These are phyloP conservation scores for Cylloceria caligata DNA, from an alignment of 2,888 invertebrate species.

Conservation along the genomic window DNA sequence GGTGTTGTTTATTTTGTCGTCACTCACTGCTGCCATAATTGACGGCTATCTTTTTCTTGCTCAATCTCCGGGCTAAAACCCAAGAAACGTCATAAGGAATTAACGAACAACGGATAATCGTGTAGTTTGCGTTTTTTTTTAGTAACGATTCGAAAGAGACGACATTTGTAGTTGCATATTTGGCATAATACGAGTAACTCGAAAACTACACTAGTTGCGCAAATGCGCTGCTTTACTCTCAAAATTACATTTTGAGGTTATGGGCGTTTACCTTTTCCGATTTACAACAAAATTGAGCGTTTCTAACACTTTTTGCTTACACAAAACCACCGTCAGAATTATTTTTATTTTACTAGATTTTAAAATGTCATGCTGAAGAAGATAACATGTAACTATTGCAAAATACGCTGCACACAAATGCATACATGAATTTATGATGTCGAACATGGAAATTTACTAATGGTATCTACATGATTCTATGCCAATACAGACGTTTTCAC, in stretches of 20 bases:
- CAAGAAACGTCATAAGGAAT: conserved; percentile 36
- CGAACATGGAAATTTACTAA: not conserved
- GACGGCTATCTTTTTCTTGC: conserved; percentile 2
- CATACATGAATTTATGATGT: not conserved
- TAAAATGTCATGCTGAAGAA: not conserved
- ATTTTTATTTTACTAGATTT: not conserved
- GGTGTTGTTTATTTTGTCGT: not conserved
- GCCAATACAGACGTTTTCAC: too few species aligned
- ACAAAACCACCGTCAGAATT: not conserved
- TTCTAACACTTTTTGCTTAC: not conserved
- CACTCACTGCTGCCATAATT: conserved; percentile 21
- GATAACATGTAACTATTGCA: not conserved
- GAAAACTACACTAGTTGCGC: conserved; percentile 35
- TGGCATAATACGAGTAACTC: not conserved
- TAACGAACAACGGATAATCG: not conserved
- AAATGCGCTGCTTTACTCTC: conserved; percentile 26
- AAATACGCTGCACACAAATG: not conserved
- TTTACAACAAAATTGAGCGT: not conserved
- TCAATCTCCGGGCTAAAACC: not conserved
- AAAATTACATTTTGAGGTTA: conserved; percentile 72
- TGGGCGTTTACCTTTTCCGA: conserved; percentile 73
- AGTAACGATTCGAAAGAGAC: not conserved
- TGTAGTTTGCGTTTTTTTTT: not conserved
- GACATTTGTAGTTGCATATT: not conserved
- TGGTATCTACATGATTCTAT: not conserved